Evolutionary conservation across 2,797 vertebrate genomes (phyloP).

Genomic region (Streptopelia turtur): DNA sequence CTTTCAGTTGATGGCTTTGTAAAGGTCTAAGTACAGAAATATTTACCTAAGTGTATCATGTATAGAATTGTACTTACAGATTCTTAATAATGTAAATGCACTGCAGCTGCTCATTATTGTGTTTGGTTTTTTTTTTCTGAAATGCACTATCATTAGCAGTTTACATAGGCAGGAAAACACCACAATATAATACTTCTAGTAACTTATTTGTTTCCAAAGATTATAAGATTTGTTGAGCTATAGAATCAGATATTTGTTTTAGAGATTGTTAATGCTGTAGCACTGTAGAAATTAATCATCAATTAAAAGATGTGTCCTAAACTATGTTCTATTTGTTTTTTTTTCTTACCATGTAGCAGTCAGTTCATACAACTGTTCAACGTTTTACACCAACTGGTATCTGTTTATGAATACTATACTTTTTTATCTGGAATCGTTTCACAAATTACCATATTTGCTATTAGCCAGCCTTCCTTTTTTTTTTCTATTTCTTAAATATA

Average conservation of each 20-base stretch:
- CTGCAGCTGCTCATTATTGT: neutral
- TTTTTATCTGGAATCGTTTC: neutral
- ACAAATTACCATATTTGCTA: neutral
- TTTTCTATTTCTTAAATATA: neutral
- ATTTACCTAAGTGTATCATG: neutral
- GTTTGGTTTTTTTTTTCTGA: slow-evolving; percentile 11
- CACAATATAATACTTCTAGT: neutral
- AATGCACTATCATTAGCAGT: neutral
- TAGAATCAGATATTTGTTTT: neutral
- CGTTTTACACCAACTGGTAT: neutral
- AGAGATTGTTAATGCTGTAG: slow-evolving; percentile 17
- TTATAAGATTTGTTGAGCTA: neutral
- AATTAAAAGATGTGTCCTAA: slow-evolving; percentile 45
- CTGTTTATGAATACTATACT: neutral
- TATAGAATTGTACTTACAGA: slow-evolving; percentile 12
- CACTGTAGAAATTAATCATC: slow-evolving; percentile 26
- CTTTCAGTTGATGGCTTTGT: slow-evolving; percentile 19
- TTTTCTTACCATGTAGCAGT: neutral
- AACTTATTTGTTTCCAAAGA: slow-evolving; percentile 44
- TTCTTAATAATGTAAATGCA: slow-evolving; percentile 15
- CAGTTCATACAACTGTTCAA: neutral
- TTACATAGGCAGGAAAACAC: neutral
- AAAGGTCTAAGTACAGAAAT: slow-evolving; percentile 20
- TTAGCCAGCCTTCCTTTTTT: neutral
- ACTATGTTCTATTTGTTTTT: neutral